phyloP scores from a whole-genome alignment of 2,888 invertebrate genomes.

The Chrysina gloriosa region DNA sequence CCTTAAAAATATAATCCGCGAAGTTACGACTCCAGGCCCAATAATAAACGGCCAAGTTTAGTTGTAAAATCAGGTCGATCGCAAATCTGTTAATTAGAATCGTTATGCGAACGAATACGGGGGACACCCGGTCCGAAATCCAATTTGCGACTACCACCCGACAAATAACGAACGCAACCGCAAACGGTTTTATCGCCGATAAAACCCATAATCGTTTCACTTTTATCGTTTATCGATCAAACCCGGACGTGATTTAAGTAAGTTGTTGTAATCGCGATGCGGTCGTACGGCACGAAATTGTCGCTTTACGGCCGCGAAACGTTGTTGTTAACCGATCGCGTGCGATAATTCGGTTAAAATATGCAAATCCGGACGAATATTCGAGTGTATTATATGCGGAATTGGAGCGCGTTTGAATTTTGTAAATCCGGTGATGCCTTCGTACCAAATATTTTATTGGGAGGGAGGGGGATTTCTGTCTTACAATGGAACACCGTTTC shows the following conservation, averaged over 20 bases:
- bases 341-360: too few relatives aligned
- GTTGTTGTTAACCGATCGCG: too few relatives aligned
- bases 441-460: too few relatives aligned
- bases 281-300: not conserved
- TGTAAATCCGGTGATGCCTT: too few relatives aligned
- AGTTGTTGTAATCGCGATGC: not conserved
- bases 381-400: too few relatives aligned
- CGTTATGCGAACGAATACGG: not conserved
- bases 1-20: not conserved
- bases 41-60: slow-evolving; percentile 1
- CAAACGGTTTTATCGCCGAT: slow-evolving; percentile 10
- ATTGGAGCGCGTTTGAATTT: too few relatives aligned
- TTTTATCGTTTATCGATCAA: slow-evolving; percentile 11
- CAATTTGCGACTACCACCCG: slow-evolving; percentile 7
- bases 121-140: not conserved
- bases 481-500: too few relatives aligned
- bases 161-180: slow-evolving; percentile 9
- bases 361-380: too few relatives aligned
- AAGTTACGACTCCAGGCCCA: not conserved
- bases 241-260: not conserved
- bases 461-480: too few relatives aligned
- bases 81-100: slow-evolving; percentile 24
- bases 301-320: too few relatives aligned
- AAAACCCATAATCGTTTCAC: slow-evolving; percentile 9
- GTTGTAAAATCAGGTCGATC: not conserved